Percentiles rank a stretch among this genome's conserved stretches.
phyloP scores from a whole-genome alignment of 2,797 vertebrate species.

The Cryptoblepharus egeriae region DNA sequence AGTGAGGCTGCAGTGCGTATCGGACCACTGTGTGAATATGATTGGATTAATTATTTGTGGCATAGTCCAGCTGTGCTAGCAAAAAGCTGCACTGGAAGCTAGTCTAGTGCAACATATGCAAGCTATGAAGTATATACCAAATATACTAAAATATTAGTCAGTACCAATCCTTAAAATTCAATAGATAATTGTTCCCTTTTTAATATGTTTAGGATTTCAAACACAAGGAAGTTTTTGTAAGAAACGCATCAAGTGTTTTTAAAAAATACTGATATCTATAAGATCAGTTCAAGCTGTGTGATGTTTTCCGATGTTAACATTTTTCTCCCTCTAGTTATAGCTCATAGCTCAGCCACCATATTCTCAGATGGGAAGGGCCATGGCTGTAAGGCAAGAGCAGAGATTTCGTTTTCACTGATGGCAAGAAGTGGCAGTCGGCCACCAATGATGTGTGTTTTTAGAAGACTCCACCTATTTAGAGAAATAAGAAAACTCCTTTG shows the following conservation, averaged over 20 bases:
- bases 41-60: not conserved
- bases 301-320: not conserved
- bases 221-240: not conserved
- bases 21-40: not conserved
- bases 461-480: not conserved
- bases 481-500: not conserved
- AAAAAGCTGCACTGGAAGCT: not conserved
- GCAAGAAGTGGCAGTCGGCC: not conserved
- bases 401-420: not conserved
- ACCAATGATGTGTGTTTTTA: not conserved
- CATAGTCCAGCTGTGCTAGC: not conserved
- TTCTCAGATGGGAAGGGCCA: not conserved
- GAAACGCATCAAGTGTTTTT: not conserved
- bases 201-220: too few species aligned
- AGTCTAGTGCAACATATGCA: not conserved
- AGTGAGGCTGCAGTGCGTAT: not conserved
- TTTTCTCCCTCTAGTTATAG: not conserved
- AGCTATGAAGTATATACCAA: not conserved
- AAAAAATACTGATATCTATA: not conserved
- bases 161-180: not conserved
- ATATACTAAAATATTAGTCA: not conserved
- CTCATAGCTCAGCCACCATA: not conserved
- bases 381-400: not conserved
- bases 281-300: not conserved
- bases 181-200: too few species aligned